Base-by-base conservation (phyloP, 1,140 invertebrate genomes). In the Conus ventricosus region DNA sequence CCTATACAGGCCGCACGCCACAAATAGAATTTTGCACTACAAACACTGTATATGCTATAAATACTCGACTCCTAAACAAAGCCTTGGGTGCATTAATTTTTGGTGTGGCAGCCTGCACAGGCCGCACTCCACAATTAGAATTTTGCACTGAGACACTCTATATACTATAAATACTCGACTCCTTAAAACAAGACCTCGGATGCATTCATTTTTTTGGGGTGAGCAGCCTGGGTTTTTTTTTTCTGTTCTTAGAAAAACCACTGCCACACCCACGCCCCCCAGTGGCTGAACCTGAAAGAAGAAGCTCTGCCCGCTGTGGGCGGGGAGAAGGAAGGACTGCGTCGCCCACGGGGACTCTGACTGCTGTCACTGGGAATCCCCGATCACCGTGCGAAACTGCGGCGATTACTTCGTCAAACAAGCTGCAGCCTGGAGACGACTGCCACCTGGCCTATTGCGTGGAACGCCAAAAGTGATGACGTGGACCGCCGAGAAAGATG, bases 331-430 rank as follows among this genome's bases (percentile, higher is more conserved):
- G 51, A 54, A 5, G 80, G 15, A 20, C 80, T 51, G 54, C 10
- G 55, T 53, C 54, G 80, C 80, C 4, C 80, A 81, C 51, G 55
- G 51, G 39, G 5, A 4, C 39, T 15, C 51, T 4, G 39, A 81
- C 51, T 81, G 80, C 80, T 81, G 80, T 23, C n/a, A 81, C 80
- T 81, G 80, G 80, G 17, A 81, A 51, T 23, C 39, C 27, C 39
- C 39, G 13, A 54, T 81, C 80, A 81, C 51, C 51, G 80, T 81
- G 39, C 51, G 39, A 10, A 81, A 81, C 80, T 81, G 80, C 39
- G 80, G 80, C 15, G 51, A 5, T 4, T 81, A 54, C 80, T 54
- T 81, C 51, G 39, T 81, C 27, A 55, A 55, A 81, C 51, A 81
- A 81, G 51, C 80, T 81, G 39, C 7, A 81, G 51, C 80, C 80